Base-by-base conservation (phyloP, 2,797 vertebrate species). In the Melanotaenia boesemani region DNA sequence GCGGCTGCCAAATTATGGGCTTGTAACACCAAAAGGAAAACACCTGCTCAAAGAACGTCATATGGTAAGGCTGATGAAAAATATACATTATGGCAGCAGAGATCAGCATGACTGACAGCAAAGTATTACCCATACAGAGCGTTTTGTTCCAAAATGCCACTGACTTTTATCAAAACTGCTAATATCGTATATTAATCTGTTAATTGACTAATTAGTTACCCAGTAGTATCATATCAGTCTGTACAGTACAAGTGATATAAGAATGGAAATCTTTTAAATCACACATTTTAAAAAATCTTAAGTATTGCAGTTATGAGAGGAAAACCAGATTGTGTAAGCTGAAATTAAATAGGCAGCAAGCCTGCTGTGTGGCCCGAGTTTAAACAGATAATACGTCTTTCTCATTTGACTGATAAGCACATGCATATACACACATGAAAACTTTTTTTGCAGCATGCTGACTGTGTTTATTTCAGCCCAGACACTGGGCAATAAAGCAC, bases 351-450 rank as follows among this genome's bases (percentile, higher is more conserved):
- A 86, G 75, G 70, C 88, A 82, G 76, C 67, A 75, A 74, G 81
- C 90, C 88, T 81, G 79, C 83, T 92, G 89, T 91, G 89, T 93
- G 90, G 91, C 91, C 92, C 60, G 80, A 86, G 83, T 90, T 91
- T 93, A 93, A 92, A 93, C 92, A 93, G 88, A 94, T 88, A 83
- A 87, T 91, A 84, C 10, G 50, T 91, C 91, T 91, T 89, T 87
- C 67, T 84, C 74, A 78, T 85, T 76, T 87, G 80, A 83, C 78
- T 84, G 86, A 91, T 90, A 78, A 84, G 58, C 67, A 54, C 57
- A 74, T 46, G 44, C 79, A 68, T 83, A 73, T 56, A 73, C 77
- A 77, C 63, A 70, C 82, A 75, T 46, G 57, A 72, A 72, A 80
- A 39, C 63, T 30, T 81, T 84, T 79, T 67, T 82, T 54, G 15